These are phyloP conservation scores for Microcebus murinus DNA, from an alignment of 2,113 vertebrate species.

Conservation along the genomic window DNA sequence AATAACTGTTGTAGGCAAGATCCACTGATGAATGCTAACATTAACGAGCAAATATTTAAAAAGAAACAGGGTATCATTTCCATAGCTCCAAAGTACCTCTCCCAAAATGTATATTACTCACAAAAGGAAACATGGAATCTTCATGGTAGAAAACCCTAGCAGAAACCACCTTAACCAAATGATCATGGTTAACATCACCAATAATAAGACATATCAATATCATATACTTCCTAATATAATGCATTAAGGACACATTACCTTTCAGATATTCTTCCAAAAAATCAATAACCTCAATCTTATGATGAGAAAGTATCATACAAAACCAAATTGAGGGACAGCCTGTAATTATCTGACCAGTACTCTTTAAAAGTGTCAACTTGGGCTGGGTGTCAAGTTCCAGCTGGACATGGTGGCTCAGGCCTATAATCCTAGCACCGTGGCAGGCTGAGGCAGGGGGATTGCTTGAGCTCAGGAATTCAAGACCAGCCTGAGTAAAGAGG, in stretches of 20 bases:
- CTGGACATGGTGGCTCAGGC: no score
- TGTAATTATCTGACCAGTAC: background rate
- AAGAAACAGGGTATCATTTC: background rate
- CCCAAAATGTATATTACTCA: slow-evolving; percentile 6
- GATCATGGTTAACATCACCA: background rate
- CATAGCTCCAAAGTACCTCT: background rate
- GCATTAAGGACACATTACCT: background rate
- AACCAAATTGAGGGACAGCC: background rate
- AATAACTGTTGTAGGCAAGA: background rate
- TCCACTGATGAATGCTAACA: background rate
- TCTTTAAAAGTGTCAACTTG: background rate
- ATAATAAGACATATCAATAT: background rate
- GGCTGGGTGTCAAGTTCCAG: no score
- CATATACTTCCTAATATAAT: background rate
- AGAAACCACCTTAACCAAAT: background rate
- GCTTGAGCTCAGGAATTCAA: no score
- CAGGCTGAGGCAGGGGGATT: no score
- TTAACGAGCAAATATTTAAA: background rate
- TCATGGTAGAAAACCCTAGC: background rate
- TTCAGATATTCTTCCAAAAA: background rate
- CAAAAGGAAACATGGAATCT: background rate
- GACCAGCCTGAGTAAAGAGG: no score
- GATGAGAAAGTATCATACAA: background rate
- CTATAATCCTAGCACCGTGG: no score
- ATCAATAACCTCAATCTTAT: background rate